Evolutionary conservation across 2,113 vertebrate species (phyloP).

Genomic region (Ranitomeya imitator): DNA sequence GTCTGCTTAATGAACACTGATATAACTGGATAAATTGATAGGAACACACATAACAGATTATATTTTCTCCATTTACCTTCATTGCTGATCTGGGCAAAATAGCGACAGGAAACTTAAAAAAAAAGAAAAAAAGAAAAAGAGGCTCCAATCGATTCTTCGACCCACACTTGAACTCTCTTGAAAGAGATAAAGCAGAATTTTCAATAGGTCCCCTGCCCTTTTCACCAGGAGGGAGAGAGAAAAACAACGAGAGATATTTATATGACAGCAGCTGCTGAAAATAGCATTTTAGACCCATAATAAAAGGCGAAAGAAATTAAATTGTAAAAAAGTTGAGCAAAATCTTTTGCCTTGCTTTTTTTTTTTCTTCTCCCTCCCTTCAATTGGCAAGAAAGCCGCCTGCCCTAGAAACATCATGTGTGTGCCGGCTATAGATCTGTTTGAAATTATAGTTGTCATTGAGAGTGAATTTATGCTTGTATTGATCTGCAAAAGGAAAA

Average conservation of each 20-base stretch:
- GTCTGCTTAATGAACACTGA: slow-evolving; percentile 35
- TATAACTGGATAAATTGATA: slow-evolving; percentile 9
- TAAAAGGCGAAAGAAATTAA: slow-evolving; percentile 80
- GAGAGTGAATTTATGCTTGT: slow-evolving; percentile 95
- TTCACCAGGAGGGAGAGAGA: slow-evolving; percentile 83
- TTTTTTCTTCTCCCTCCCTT: slow-evolving; percentile 61
- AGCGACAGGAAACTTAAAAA: slow-evolving; percentile 90
- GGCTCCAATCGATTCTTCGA: slow-evolving; percentile 92
- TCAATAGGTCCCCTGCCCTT: slow-evolving; percentile 85
- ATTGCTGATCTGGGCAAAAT: slow-evolving; percentile 93
- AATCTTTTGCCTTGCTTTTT: slow-evolving; percentile 62
- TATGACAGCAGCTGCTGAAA: slow-evolving; percentile 85
- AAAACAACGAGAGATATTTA: slow-evolving; percentile 87
- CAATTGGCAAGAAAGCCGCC: slow-evolving; percentile 68
- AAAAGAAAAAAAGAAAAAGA: slow-evolving; percentile 86
- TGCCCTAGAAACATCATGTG: slow-evolving; percentile 75
- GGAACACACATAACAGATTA: slow-evolving; percentile 75
- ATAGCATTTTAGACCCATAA: slow-evolving; percentile 83
- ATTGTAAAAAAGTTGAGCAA: slow-evolving; percentile 73
- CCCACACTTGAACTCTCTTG: slow-evolving; percentile 93
- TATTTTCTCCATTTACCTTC: slow-evolving; percentile 80
- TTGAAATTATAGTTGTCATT: slow-evolving; percentile 99
- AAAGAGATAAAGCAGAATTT: slow-evolving; percentile 90
- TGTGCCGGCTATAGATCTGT: slow-evolving; percentile 90
- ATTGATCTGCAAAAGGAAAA: slow-evolving; percentile 98